phyloP scores from a whole-genome alignment of 2,888 invertebrate species.

The Tethea ocularis region DNA sequence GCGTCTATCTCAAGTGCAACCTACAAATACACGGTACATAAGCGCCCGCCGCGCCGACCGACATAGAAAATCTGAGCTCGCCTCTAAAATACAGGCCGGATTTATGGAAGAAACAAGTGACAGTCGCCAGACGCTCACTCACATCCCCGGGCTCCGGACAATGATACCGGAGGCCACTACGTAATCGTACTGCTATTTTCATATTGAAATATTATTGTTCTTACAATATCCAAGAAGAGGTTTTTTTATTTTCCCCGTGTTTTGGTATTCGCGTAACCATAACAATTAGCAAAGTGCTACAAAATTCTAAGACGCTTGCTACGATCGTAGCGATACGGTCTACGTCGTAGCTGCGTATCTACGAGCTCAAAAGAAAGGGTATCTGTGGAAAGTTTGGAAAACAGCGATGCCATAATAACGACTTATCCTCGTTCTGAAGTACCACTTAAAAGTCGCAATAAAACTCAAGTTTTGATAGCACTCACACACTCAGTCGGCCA shows the following conservation, averaged over 20 bases:
- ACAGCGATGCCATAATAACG: neutral
- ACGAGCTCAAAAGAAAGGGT: neutral
- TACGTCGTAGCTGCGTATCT: neutral
- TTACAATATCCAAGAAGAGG: neutral
- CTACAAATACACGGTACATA: conserved; percentile 34
- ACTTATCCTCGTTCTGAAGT: neutral
- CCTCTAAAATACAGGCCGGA: neutral
- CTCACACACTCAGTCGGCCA: neutral
- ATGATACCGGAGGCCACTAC: neutral
- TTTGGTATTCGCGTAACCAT: neutral
- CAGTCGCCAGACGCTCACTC: conserved; percentile 2
- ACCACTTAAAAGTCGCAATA: conserved; percentile 1
- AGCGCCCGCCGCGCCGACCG: conserved; percentile 27
- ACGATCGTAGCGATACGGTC: neutral
- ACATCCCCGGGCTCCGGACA: neutral
- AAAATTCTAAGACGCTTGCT: neutral
- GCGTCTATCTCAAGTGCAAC: conserved; percentile 27
- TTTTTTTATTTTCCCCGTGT: neutral
- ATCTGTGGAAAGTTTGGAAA: neutral
- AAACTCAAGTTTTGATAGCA: conserved; percentile 2
- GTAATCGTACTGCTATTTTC: neutral
- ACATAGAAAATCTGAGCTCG: conserved; percentile 5
- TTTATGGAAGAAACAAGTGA: conserved; percentile 4
- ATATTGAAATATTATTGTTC: neutral
- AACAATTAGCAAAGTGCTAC: conserved; percentile 1